Evolutionary conservation across 1,140 invertebrate genomes (phyloP).

Genomic region (Wiebesia pumilae): DNA sequence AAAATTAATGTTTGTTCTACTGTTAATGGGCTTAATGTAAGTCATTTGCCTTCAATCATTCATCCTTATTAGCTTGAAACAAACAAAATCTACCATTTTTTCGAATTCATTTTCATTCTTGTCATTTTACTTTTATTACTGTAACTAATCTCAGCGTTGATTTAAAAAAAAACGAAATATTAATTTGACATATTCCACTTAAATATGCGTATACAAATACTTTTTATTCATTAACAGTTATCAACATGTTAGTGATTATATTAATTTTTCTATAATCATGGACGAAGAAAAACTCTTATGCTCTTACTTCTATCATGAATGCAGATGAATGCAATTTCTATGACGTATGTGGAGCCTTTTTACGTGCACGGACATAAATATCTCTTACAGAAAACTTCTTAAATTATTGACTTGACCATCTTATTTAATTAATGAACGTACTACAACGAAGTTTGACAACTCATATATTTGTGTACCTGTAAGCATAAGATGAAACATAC

Average conservation of each 20-base stretch:
- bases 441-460: neutral
- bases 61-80: neutral
- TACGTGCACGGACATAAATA: neutral
- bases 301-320: neutral
- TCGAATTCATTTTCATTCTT: slow-evolving; percentile 12
- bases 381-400: neutral
- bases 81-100: neutral
- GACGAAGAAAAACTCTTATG: neutral
- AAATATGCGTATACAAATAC: neutral
- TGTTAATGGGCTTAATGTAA: neutral
- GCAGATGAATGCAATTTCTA: slow-evolving; percentile 21
- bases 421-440: neutral
- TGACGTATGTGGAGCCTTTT: slow-evolving; percentile 7
- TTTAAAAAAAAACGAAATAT: slow-evolving; percentile 12
- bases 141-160: slow-evolving; percentile 3
- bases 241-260: slow-evolving; percentile 6
- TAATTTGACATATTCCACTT: slow-evolving; percentile 8
- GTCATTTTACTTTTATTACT: neutral
- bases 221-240: slow-evolving; percentile 13
- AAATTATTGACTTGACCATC: slow-evolving; percentile 1
- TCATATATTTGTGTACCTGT: no score
- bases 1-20: neutral
- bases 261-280: slow-evolving; percentile 28
- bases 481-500: neutral
- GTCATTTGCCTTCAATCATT: neutral